phyloP scores from a whole-genome alignment of 2,113 vertebrate genomes.

The Passer domesticus region DNA sequence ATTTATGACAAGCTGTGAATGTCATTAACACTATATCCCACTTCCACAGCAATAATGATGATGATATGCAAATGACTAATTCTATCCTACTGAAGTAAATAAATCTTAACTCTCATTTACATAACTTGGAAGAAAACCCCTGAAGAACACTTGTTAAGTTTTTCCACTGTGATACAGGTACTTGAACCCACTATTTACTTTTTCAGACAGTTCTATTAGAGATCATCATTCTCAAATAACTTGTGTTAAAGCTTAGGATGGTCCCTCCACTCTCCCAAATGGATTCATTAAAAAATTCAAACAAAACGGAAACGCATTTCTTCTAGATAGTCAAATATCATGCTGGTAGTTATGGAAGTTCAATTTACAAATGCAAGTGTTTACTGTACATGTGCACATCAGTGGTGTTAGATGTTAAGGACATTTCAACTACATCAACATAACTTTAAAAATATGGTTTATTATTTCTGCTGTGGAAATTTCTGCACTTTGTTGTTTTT shows the following conservation, averaged over 20 bases:
- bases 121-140: background rate
- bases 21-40: background rate
- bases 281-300: background rate
- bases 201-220: background rate
- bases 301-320: background rate
- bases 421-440: background rate
- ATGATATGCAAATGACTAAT: background rate
- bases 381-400: background rate
- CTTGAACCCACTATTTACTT: background rate
- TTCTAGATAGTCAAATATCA: background rate
- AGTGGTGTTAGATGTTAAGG: background rate
- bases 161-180: background rate
- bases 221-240: background rate
- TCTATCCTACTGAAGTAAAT: background rate
- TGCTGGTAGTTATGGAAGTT: background rate
- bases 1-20: slow-evolving; percentile 31
- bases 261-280: background rate
- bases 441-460: background rate
- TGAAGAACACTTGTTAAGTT: background rate
- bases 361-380: background rate
- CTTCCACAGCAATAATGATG: background rate
- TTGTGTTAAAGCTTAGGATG: background rate
- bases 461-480: background rate
- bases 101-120: background rate
- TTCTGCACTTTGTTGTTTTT: background rate